phyloP scores from a whole-genome alignment of 1,140 invertebrate genomes.

The Achatina immaculata region DNA sequence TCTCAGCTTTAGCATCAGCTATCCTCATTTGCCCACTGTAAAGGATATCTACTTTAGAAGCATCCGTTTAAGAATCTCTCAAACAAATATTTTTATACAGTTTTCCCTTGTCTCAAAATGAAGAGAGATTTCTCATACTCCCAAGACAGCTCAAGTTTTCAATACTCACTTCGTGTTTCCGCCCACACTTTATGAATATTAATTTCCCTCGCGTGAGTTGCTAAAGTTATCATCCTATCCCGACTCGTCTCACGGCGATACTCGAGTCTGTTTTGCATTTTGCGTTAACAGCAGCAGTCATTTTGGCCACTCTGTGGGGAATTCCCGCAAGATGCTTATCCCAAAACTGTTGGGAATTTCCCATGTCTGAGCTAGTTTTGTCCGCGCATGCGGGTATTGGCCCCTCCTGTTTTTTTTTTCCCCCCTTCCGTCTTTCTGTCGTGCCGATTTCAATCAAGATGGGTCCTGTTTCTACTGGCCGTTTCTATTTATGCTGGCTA shows the following conservation, averaged over 20 bases:
- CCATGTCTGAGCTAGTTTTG: not conserved
- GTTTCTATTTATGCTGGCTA: too few species aligned
- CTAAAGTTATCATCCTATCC: conserved; percentile 21
- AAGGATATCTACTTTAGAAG: too few species aligned
- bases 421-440: too few species aligned
- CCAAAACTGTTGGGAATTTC: not conserved
- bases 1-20: too few species aligned
- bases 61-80: too few species aligned
- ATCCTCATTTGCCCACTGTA: too few species aligned
- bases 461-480: too few species aligned
- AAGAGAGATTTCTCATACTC: not conserved
- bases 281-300: conserved; percentile 9
- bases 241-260: not conserved
- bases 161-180: conserved; percentile 2
- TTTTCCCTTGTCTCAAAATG: not conserved
- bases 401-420: too few species aligned
- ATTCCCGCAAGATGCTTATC: not conserved
- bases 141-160: not conserved
- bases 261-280: conserved; percentile 5
- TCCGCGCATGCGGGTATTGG: not conserved
- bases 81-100: too few species aligned
- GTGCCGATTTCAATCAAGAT: too few species aligned
- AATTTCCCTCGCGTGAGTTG: conserved; percentile 28
- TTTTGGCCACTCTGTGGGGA: not conserved
- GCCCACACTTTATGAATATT: conserved; percentile 25